Conservation (phyloP, 2,797 vertebrate species). For the Eulemur rubriventer region DNA sequence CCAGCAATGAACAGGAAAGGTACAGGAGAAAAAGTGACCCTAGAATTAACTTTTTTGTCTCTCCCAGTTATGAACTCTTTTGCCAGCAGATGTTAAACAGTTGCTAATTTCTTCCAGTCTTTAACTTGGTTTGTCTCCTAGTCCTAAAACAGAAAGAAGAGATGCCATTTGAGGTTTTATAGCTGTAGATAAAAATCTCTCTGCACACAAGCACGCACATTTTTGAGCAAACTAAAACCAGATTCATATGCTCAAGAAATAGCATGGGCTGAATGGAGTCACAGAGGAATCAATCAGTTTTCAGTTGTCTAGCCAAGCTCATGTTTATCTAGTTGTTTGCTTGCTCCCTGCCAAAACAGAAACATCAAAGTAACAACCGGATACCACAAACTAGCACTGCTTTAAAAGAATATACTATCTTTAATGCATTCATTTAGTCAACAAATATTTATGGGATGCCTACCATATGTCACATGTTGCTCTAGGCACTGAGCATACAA, state of each 20-base stretch:
- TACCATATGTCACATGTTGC: neutral
- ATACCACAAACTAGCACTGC: slow-evolving; percentile 26
- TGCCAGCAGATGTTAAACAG: slow-evolving; percentile 35
- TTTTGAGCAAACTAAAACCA: slow-evolving; percentile 59
- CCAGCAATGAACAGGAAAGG: neutral
- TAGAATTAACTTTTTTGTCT: slow-evolving; percentile 28
- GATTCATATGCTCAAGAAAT: slow-evolving; percentile 30
- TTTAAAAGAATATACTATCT: slow-evolving; percentile 53
- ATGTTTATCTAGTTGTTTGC: slow-evolving; percentile 42
- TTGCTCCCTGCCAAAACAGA: slow-evolving; percentile 13
- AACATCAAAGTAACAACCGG: slow-evolving; percentile 51
- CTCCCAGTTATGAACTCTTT: slow-evolving; percentile 33
- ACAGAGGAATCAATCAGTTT: slow-evolving; percentile 18
- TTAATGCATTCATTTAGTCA: slow-evolving; percentile 41
- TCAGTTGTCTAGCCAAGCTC: slow-evolving; percentile 25
- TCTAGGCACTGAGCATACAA: neutral
- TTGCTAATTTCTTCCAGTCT: slow-evolving; percentile 63
- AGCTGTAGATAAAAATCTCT: slow-evolving; percentile 59
- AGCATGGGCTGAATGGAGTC: neutral
- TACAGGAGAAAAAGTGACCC: neutral
- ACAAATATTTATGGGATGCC: slow-evolving; percentile 21
- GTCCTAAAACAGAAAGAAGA: slow-evolving; percentile 54
- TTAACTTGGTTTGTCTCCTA: slow-evolving; percentile 50
- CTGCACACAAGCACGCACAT: slow-evolving; percentile 19
- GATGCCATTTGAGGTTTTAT: slow-evolving; percentile 53